Base-by-base conservation (phyloP, 2,797 vertebrate species). In the Manis javanica region DNA sequence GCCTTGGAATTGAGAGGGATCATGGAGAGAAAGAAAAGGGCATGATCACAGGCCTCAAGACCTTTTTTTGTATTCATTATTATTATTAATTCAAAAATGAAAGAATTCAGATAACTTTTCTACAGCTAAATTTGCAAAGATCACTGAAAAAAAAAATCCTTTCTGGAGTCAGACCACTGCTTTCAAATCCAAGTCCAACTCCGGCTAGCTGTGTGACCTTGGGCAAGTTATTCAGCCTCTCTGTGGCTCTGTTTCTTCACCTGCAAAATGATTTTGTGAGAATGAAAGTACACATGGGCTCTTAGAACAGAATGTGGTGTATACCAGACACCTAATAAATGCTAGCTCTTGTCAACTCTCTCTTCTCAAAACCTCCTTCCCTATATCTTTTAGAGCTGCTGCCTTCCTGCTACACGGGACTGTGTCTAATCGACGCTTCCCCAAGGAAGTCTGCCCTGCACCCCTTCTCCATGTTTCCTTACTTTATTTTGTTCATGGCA, bases 71-170 rank as follows among this genome's bases (percentile, higher is more conserved):
- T 37, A 31, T 66, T 85, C 11, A 8, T 34, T 55, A 16, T 68
- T 87, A 2, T 63, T 95, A 72, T 79, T 23, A 55, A 78, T 86
- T 95, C n/a, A 75, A 84, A 91, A 59, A 64, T 74, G 16, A 63
- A 79, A 82, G 34, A 68, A 69, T 31, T 46, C 31, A 84, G 53
- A 49, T 53, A 19, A 68, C 34, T 85, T 88, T 85, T 92, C 31
- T 75, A 34, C 49, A 12, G 64, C 51, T 49, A 83, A 79, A 12
- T 42, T 86, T 42, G 16, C 29, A 79, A 89, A 61, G 23, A 61
- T 75, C 78, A 23, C 74, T 55, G 1, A 15, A 72, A 72, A 31
- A 51, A 31, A 74, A 5, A 55, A 46, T 57, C 12, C 1, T 72
- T 63, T 63, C 57, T 55, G 4, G 55, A 34, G 12, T 1, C 1